Base-by-base conservation (phyloP, 2,888 invertebrate species). In the Volucella zonaria region DNA sequence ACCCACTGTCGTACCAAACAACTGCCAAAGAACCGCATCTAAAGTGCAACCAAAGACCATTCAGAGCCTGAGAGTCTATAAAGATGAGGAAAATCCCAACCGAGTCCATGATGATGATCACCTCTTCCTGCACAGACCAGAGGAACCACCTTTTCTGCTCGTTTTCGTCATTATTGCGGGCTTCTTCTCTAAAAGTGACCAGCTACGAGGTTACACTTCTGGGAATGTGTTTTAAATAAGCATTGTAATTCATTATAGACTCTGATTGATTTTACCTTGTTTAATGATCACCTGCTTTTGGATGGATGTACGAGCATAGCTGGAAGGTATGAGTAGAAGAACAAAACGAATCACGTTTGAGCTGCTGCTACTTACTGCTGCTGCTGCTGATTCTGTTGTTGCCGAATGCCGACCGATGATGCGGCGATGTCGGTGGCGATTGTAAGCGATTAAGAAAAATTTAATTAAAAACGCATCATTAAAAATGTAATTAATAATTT, bases 201-300 rank as follows among this genome's bases (percentile, higher is more conserved):
- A 15, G 18, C 42, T 66, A 11, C 54, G 47, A 12, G 68, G 78
- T 74, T 82, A 73, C 68, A 82, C 74, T 71, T 82, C 74, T 82
- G 78, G 68, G 78, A 80, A 75, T 83, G 75, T 59, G 43, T 64
- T 83, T 83, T 75, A 75, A 80, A 75, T 80, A 80, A 83, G 75
- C 75, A 79, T 71, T 83, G 74, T 71, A 83, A 83, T 83, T 83
- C 80, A 83, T 83, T 83, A 83, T 75, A 61, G 80, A 66, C 75
- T 70, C 83, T 83, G 80, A 83, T 80, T 83, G 83, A 80, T 83
- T 80, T 80, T 70, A 66, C 67, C 83, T 80, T 83, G 75, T 83
- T 83, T 83, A 80, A 83, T 80, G 79, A 75, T 75, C 80, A 83
- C 80, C 79, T 83, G 70, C 78, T 49, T 61, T 18, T 42, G 59